phyloP scores from a whole-genome alignment of 2,797 vertebrate species.

The Urocyon cinereoargenteus region DNA sequence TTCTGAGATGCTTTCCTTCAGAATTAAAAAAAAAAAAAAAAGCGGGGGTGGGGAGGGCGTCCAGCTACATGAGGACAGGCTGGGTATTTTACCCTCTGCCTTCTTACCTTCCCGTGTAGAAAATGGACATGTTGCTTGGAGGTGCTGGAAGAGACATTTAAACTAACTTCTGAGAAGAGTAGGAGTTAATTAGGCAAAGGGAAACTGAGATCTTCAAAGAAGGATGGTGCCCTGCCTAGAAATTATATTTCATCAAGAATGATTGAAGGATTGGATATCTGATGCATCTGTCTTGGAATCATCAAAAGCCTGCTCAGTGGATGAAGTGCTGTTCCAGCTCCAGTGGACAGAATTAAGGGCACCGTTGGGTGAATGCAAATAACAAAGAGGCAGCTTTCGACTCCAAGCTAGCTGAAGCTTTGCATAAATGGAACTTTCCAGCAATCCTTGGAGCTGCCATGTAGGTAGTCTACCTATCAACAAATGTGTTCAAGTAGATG shows the following conservation, averaged over 20 bases:
- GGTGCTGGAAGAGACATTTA: neutral
- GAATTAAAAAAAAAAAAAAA: neutral
- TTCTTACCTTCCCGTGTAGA: neutral
- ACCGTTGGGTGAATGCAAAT: neutral
- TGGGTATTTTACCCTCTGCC: neutral
- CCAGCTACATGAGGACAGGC: neutral
- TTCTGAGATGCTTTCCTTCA: neutral
- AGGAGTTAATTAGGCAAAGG: constrained; percentile 54
- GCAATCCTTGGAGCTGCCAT: neutral
- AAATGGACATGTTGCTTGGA: neutral
- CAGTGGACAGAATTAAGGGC: neutral
- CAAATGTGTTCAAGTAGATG: constrained; percentile 1
- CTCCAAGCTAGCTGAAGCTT: neutral
- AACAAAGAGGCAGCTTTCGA: neutral
- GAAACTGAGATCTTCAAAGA: constrained; percentile 58
- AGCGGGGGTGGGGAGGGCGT: neutral
- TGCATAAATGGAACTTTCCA: neutral
- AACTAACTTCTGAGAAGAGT: constrained; percentile 3
- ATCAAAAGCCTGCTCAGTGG: constrained; percentile 23
- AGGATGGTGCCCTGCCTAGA: neutral
- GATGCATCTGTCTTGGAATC: constrained; percentile 24
- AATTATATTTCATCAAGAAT: constrained; percentile 62
- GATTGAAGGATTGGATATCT: constrained; percentile 14
- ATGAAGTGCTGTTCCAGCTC: neutral
- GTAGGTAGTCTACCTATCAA: constrained; percentile 33